A percentile compares a stretch with the other conserved stretches of the same genome.
Evolutionary conservation across 2,113 vertebrate species (phyloP).

Genomic region (Cheirogaleus medius): DNA sequence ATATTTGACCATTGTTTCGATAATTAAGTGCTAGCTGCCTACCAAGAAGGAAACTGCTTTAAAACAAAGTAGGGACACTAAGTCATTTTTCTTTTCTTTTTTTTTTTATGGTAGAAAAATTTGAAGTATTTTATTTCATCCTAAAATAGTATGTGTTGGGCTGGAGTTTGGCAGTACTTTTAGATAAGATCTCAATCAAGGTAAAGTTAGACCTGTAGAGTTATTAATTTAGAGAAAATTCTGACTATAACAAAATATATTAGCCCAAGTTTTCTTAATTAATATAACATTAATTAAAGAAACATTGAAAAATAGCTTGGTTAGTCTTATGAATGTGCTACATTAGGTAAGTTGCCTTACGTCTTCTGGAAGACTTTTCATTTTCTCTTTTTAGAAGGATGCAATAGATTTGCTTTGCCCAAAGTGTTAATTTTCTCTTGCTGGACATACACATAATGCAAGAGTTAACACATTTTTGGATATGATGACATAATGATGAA

Average conservation of each 20-base stretch:
- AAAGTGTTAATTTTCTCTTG: not conserved
- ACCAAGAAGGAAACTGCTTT: not conserved
- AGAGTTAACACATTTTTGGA: not conserved
- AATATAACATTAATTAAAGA: not conserved
- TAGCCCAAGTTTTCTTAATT: not conserved
- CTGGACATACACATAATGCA: not conserved
- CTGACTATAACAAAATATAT: not conserved
- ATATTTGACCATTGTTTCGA: not conserved
- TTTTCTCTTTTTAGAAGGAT: not conserved
- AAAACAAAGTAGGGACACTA: not conserved
- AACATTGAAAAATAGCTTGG: not conserved
- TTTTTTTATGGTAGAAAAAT: not conserved
- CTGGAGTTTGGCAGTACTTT: not conserved
- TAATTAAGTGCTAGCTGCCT: not conserved
- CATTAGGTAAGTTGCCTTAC: not conserved
- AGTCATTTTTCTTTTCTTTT: not conserved
- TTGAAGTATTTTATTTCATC: not conserved
- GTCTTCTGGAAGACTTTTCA: not conserved
- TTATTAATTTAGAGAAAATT: constrained; percentile 24
- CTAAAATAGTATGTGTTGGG: not conserved
- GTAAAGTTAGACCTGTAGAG: not conserved
- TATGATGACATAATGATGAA: constrained; percentile 4
- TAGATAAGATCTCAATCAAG: not conserved
- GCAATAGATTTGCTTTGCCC: not conserved
- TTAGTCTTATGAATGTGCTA: not conserved